phyloP scores from a whole-genome alignment of 2,797 vertebrate genomes.

The Cheirogaleus major region DNA sequence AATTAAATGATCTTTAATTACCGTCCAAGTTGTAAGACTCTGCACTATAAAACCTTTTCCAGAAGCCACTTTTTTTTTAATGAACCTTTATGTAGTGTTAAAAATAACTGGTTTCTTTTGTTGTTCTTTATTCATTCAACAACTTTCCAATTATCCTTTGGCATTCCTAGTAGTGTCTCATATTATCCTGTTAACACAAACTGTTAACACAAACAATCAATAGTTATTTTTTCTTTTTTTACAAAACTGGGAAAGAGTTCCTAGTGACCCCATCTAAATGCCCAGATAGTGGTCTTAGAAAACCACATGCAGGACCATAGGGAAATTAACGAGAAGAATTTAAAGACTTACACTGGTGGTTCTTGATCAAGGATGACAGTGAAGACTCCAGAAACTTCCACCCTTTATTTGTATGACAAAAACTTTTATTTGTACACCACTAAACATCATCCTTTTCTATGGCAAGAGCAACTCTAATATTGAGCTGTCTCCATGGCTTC shows the following conservation, averaged over 20 bases:
- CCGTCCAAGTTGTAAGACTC: not conserved
- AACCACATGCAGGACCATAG: not conserved
- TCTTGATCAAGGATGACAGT: not conserved
- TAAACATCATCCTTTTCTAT: not conserved
- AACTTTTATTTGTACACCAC: not conserved
- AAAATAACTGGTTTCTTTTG: not conserved
- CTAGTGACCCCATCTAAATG: not conserved
- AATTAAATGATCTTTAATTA: not conserved
- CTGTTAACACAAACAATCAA: not conserved
- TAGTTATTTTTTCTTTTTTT: not conserved
- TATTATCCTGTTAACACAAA: not conserved
- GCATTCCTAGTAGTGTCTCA: not conserved
- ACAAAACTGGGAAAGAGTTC: not conserved
- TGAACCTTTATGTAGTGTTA: not conserved
- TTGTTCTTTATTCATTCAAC: not conserved
- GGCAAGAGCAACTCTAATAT: not conserved
- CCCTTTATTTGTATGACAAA: not conserved
- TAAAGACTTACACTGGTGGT: not conserved
- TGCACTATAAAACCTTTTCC: not conserved
- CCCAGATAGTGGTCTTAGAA: not conserved
- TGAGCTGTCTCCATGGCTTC: not conserved
- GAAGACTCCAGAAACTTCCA: not conserved
- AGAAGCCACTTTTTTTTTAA: not conserved
- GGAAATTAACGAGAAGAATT: not conserved
- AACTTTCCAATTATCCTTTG: not conserved